Evolutionary conservation across 2,113 vertebrate species (phyloP), one percentile per base, ranked within the genome.

Genomic region (Sciurus niger): DNA sequence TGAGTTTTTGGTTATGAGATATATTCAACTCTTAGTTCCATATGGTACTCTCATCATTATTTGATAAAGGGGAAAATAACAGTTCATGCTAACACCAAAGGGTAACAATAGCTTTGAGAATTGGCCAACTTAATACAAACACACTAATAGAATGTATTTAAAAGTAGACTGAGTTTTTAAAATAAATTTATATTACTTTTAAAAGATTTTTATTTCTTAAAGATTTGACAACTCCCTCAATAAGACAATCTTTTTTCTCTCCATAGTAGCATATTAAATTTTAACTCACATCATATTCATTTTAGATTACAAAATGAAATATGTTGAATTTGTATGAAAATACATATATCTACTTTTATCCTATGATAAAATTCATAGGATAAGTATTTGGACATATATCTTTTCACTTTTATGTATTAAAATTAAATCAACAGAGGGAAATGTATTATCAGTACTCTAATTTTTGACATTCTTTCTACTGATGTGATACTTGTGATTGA

Each of bases 21-120:
- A 72, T 85, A 60, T 97, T 97, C 94, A 95, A 43, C 67, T 97
- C 97, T 96, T 94, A 93, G 93, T 96, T 92, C 96, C 78, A 77
- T 51, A 73, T 90, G 90, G 63, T 92, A 12, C 72, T 98, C 93
- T 97, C 77, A 78, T 97, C 84, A 20, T 90, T 96, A 92, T 97
- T 91, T 96, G 73, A 84, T 72, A 25, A 22, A 90, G 37, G 63
- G 18, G 58, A 88, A 93, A 90, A 93, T 74, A 74, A 83, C 18
- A 90, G 87, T 94, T 72, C 76, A 34, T 84, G 16, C 14, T 63
- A 63, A 63, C 18, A 43, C 16, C 65, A 77, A 78, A 82, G 76
- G 8, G 67, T 89, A 73, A 67, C 79, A 90, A 67, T 76, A n/a
- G 0, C 9, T 95, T 92, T 63, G 53, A 43, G 70, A 94, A 82